These are phyloP conservation scores for Pleuronectes platessa DNA, from an alignment of 2,113 vertebrate genomes.

Conservation along the genomic window DNA sequence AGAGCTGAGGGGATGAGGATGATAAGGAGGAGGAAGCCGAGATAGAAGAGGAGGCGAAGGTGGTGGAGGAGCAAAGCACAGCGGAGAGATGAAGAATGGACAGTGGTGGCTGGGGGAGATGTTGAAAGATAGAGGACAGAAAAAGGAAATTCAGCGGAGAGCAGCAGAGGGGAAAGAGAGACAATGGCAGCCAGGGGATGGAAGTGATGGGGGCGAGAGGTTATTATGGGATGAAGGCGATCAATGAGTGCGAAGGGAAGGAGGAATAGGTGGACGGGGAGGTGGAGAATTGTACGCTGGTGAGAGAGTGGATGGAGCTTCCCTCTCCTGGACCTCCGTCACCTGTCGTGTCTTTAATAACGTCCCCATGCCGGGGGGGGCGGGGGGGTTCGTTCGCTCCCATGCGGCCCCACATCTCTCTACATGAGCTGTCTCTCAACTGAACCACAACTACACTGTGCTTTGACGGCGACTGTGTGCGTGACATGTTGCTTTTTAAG, in stretches of 20 bases:
- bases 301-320: conserved; percentile 29
- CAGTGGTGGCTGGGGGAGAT: conserved; percentile 43
- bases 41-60: conserved; percentile 32
- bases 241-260: conserved; percentile 61
- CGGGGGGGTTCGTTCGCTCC: conserved; percentile 37
- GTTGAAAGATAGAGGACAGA: conserved; percentile 28
- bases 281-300: conserved; percentile 33
- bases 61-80: conserved; percentile 28
- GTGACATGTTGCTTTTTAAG: not conserved
- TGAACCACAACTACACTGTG: conserved; percentile 20
- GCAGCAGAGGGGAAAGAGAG: conserved; percentile 42
- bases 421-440: conserved; percentile 49
- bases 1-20: conserved; percentile 55
- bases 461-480: conserved; percentile 18
- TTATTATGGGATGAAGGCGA: conserved; percentile 72
- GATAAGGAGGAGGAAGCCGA: conserved; percentile 35
- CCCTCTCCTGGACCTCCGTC: conserved; percentile 46
- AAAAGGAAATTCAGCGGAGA: conserved; percentile 49
- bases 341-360: conserved; percentile 74
- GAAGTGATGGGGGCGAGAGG: conserved; percentile 55
- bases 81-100: conserved; percentile 34
- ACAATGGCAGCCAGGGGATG: conserved; percentile 48
- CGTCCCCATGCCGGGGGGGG: conserved; percentile 58
- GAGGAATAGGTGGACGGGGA: conserved; percentile 22
- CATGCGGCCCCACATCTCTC: conserved; percentile 41